Evolutionary conservation across 2,113 vertebrate species (phyloP).

Genomic region (Rousettus leschenaultii): DNA sequence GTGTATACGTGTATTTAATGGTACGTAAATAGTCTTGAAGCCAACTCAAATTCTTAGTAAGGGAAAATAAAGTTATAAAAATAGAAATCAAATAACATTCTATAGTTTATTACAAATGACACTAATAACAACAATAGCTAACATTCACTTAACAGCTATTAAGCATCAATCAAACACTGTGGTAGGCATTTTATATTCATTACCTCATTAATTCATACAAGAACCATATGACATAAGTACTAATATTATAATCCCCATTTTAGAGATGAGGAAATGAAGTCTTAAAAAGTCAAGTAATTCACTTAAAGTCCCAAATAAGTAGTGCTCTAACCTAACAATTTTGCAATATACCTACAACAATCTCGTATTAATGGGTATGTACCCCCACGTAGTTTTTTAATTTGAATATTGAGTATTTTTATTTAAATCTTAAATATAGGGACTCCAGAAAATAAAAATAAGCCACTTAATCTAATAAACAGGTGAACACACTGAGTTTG

Average conservation of each 20-base stretch:
- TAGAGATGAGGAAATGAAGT: background rate
- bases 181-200: background rate
- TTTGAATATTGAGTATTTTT: background rate
- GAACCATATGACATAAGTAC: background rate
- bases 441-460: conserved; percentile 5
- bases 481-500: background rate
- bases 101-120: background rate
- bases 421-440: background rate
- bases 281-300: background rate
- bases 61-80: background rate
- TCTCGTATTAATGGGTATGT: background rate
- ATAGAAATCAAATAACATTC: conserved; percentile 3
- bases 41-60: background rate
- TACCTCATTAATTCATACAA: background rate
- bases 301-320: background rate
- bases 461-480: background rate
- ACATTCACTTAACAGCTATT: background rate
- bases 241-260: background rate
- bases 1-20: background rate
- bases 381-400: background rate
- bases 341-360: background rate
- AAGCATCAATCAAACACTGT: background rate
- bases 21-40: background rate
- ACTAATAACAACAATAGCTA: background rate
- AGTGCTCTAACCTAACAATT: background rate